A percentile compares a stretch with the other conserved stretches of the same genome.
phyloP scores from a whole-genome alignment of 2,113 vertebrate genomes.

The Embiotoca jacksoni region DNA sequence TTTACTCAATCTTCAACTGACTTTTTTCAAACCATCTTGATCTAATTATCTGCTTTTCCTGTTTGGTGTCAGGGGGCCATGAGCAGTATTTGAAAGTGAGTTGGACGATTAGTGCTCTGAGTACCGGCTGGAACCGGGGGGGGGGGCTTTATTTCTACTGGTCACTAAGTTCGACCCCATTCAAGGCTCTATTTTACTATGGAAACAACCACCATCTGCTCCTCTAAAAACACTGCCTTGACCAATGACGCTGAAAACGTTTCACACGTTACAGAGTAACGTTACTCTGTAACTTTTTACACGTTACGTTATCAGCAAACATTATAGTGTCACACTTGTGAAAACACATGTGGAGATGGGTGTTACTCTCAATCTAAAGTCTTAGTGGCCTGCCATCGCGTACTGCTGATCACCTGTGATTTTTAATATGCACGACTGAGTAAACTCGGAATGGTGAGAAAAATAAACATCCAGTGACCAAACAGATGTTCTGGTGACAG shows the following conservation, averaged over 20 bases:
- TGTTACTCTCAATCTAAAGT: too few species aligned
- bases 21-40: constrained; percentile 11
- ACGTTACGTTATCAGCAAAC: too few species aligned
- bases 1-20: neutral
- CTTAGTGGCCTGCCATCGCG: too few species aligned
- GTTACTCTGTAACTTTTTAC: too few species aligned
- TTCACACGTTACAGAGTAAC: too few species aligned
- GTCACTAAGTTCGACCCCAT: constrained; percentile 29
- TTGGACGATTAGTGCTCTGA: constrained; percentile 22
- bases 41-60: constrained; percentile 30
- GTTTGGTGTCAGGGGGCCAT: constrained; percentile 5
- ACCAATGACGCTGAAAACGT: neutral
- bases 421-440: neutral
- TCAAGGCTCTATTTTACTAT: constrained; percentile 3
- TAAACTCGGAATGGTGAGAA: neutral
- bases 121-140: neutral
- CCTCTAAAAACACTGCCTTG: constrained; percentile 9
- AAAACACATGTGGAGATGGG: too few species aligned
- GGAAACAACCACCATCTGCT: constrained; percentile 4
- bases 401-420: neutral
- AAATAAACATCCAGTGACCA: neutral
- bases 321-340: too few species aligned
- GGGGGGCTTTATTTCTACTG: constrained; percentile 13
- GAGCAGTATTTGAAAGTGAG: constrained; percentile 21
- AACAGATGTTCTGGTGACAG: neutral